Evolutionary conservation across 35 echinoderm and acorn worm genomes (phyloP), one percentile per base, ranked within the genome.

Genomic region (Eucidaris tribuloides): DNA sequence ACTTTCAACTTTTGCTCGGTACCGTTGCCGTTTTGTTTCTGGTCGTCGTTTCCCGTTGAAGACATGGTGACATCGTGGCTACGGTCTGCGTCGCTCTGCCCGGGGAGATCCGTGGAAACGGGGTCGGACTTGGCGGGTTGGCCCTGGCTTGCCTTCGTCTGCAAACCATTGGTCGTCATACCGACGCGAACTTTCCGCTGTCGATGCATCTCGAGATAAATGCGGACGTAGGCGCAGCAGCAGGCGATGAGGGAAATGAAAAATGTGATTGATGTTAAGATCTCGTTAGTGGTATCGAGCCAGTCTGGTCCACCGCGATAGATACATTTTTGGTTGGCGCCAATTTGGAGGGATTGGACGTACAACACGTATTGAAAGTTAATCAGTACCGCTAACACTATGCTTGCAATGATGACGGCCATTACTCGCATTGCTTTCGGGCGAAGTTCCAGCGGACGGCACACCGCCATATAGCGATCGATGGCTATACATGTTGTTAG

Each of bases 251-350:
- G 68, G 2, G 68, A 33, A 25, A 74, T 33, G 7, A 74, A 36
- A 40, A 35, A 74, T 17, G 68, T 42, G 29, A 74, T 74, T 20
- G 68, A 74, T 14, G 68, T 74, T 3, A 74, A 74, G 15, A 74
- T 74, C 44, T 74, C 68, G 37, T 74, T 74, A 20, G 35, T 74
- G 27, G 44, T 9, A 44, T 74, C 68, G 9, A 74, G 41, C 68
- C 68, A 74, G n/a, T 44, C 68, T 27, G 68, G 68, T 74, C 68
- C 68, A 41, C 68, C 68, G 24, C 68, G 14, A n/a, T 74, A 74
- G 24, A 74, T 74, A 20, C 68, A 74, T 22, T 74, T 74, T 17
- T 19, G 15, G 7, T 42, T 40, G 2, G 37, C 9, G 44, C 33
- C 68, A 41, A 74, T 74, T 40, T 38, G 34, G 14, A 74, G 28